Evolutionary conservation across 2,113 vertebrate species (phyloP), one percentile per base, ranked within the genome.

Genomic region (Cephalopholis sonnerati): DNA sequence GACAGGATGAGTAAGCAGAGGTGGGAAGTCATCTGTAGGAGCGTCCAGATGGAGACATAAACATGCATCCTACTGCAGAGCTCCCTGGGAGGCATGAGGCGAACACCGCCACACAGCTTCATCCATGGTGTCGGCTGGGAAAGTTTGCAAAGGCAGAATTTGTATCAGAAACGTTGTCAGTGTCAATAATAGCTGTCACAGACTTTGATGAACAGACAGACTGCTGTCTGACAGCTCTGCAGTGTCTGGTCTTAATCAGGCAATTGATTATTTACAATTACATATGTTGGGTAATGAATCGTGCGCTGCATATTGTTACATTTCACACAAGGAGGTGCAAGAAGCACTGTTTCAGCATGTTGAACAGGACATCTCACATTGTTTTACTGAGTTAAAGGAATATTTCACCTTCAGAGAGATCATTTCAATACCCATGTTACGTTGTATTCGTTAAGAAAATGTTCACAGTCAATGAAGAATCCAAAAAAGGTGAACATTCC

Each of bases 1-100:
- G 77, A 89, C 70, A 95, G 89, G 75, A 94, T 54, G 62, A 93
- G 54, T 1, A 94, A 39, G 76, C 84, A 89, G 59, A 94, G 59
- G 74, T 71, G 82, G 77, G 80, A 85, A 71, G 77, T 84, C 94
- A 94, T 94, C 79, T 83, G 94, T 69, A 72, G 78, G 70, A 85
- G 68, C 27, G 64, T 80, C 90, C 86, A 83, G 76, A 81, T 69
- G 77, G 75, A 85, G 53, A 89, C 57, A 44, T 51, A 64, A 51
- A 57, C 72, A 53, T 53, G 76, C 89, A 93, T 93, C 84, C 90
- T 94, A 92, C 84, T 92, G 85, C 74, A 70, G 83, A 81, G 79
- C 87, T 85, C 82, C 86, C 20, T 44, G 24, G 18, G 63, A 83
- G 57, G 25, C 57, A 8, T 13, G 41, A 84, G 68, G 80, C 48